phyloP scores from a whole-genome alignment of 1,140 invertebrate genomes.

The Brachionus paranguensis region DNA sequence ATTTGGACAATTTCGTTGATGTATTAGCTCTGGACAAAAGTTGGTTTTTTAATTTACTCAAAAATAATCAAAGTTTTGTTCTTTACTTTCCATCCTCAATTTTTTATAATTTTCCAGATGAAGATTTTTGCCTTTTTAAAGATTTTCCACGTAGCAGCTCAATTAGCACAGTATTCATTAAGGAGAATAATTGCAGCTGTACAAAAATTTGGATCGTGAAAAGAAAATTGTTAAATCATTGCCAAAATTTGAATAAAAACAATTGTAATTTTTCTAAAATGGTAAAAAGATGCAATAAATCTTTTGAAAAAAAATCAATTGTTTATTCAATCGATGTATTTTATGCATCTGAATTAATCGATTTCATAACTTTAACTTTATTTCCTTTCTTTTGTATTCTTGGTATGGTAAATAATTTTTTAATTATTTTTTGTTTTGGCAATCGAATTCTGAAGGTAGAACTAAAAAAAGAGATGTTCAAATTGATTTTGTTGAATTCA shows the following conservation, averaged over 20 bases:
- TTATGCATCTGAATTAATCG: background rate
- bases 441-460: background rate
- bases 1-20: too few species aligned
- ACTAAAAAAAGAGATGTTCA: background rate
- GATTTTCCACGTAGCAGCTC: background rate
- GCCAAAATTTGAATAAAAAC: background rate
- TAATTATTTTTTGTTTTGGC: background rate
- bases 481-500: background rate
- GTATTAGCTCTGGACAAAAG: background rate
- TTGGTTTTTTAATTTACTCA: background rate
- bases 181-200: background rate
- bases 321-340: background rate
- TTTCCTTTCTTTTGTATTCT: background rate
- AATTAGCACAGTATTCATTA: background rate
- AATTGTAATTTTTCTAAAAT: background rate
- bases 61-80: background rate
- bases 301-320: background rate
- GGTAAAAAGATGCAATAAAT: background rate
- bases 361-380: background rate
- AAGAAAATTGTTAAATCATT: background rate
- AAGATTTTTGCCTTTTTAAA: background rate
- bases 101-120: background rate
- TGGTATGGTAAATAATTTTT: background rate
- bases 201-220: background rate
- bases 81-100: background rate